Base-by-base conservation (phyloP, 2,113 vertebrate genomes). In the Origma solitaria region DNA sequence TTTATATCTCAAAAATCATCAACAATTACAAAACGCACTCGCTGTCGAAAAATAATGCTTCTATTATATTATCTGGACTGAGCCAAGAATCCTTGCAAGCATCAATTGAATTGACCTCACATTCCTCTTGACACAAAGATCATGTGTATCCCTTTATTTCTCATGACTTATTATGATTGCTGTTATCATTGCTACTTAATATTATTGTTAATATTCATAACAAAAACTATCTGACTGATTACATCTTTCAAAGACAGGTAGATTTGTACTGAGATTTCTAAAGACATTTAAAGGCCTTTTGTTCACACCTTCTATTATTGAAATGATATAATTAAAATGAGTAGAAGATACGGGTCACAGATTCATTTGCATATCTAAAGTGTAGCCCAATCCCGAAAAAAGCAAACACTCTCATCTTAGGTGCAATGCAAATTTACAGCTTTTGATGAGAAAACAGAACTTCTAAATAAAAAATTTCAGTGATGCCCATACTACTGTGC, bases 271-370 rank as follows among this genome's bases (percentile, higher is more conserved):
- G 77, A 51, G 24, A 71, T 91, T 84, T 92, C 83, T 75, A 71
- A 86, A 81, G 58, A 61, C 13, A 7, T n/a, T 11, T 37, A 81
- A 68, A 51, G 11, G 44, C 18, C 54, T 90, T 79, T 88, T 79
- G 37, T 75, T 94, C 70, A 87, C 65, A 82, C 50, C 44, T 91
- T 71, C 40, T 92, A 20, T 76, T 72, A 69, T 49, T 79, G 58
- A 50, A 95, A 81, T 87, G 17, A 80, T 62, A 66, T 91, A 45
- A 92, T 90, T 95, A 88, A 85, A 92, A 73, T 33, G 22, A 95
- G 51, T 57, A 87, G 71, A 85, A 89, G 47, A 83, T 80, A 70
- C 0, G 1, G 75, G 47, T 93, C 88, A 65, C 4, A 2, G 72
- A 50, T 73, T 5, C 4, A 69, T 96, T 92, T 91, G 78, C 77